These are phyloP conservation scores for Choloepus didactylus DNA, from an alignment of 2,797 vertebrate genomes.

Conservation along the genomic window DNA sequence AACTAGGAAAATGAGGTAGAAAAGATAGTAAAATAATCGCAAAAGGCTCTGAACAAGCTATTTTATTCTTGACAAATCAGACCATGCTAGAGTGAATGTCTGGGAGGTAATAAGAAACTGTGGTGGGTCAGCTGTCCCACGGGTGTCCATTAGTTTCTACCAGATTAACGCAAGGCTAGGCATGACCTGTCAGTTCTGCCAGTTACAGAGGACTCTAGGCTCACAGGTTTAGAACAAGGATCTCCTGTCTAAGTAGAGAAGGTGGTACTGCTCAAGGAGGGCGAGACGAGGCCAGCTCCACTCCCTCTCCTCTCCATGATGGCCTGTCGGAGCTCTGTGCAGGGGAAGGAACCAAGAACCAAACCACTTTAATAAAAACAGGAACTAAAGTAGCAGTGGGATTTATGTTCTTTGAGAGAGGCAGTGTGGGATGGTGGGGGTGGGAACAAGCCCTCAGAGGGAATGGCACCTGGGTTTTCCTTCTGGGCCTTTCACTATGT, in stretches of 20 bases:
- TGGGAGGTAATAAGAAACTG: background rate
- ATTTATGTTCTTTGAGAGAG: conserved; percentile 24
- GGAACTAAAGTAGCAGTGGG: conserved; percentile 13
- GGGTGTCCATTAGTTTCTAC: background rate
- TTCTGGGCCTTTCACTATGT: background rate
- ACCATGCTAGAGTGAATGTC: background rate
- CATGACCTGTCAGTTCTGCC: background rate
- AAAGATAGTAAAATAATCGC: background rate
- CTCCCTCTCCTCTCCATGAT: background rate
- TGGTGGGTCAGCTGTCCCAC: background rate
- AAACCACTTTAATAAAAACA: conserved; percentile 47
- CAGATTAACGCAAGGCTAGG: background rate
- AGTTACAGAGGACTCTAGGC: background rate
- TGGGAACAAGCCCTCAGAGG: background rate
- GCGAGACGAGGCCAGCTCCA: background rate
- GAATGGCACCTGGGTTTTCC: background rate
- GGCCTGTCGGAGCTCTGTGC: background rate
- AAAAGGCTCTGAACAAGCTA: background rate
- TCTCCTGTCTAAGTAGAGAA: background rate
- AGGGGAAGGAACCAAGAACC: background rate
- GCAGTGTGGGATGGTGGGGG: background rate
- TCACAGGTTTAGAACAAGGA: background rate
- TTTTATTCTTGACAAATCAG: conserved; percentile 25
- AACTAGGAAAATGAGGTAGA: background rate
- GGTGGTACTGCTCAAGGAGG: background rate